phyloP scores from a whole-genome alignment of 1,140 invertebrate species.

The Temnothorax longispinosus region DNA sequence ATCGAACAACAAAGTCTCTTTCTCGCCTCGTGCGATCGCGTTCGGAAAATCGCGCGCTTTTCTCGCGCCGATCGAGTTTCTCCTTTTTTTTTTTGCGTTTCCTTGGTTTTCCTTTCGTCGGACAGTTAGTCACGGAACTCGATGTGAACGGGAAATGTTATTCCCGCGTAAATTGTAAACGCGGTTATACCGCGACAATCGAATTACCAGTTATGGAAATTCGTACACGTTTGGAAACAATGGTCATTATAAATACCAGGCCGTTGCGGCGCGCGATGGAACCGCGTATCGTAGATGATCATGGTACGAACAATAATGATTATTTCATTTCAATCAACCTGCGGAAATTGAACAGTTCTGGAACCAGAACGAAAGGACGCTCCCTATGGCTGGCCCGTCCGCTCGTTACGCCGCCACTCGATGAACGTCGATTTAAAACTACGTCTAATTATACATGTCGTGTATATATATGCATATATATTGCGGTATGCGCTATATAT shows the following conservation, averaged over 20 bases:
- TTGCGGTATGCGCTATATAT: slow-evolving; percentile 30
- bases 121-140: slow-evolving; percentile 23
- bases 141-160: slow-evolving; percentile 28
- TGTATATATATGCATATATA: neutral
- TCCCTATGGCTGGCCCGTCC: neutral
- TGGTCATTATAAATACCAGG: slow-evolving; percentile 59
- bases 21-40: neutral
- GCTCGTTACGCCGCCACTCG: slow-evolving; percentile 38
- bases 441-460: slow-evolving; percentile 58
- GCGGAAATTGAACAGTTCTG: slow-evolving; percentile 69
- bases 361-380: slow-evolving; percentile 16
- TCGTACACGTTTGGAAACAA: slow-evolving; percentile 58
- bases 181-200: slow-evolving; percentile 53
- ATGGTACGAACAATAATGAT: slow-evolving; percentile 67
- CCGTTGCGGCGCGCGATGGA: slow-evolving; percentile 16
- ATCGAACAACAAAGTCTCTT: neutral
- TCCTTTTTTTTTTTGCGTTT: neutral
- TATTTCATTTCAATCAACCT: slow-evolving; percentile 71
- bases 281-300: slow-evolving; percentile 53
- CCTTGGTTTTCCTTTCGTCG: neutral
- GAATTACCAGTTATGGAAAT: slow-evolving; percentile 73
- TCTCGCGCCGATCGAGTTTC: neutral
- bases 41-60: neutral
- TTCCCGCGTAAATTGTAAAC: slow-evolving; percentile 45
- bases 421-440: slow-evolving; percentile 64